A percentile compares a stretch with the other conserved stretches of the same genome.
These are phyloP conservation scores for Hassar affinis DNA, from an alignment of 2,113 vertebrate species.

Conservation along the genomic window DNA sequence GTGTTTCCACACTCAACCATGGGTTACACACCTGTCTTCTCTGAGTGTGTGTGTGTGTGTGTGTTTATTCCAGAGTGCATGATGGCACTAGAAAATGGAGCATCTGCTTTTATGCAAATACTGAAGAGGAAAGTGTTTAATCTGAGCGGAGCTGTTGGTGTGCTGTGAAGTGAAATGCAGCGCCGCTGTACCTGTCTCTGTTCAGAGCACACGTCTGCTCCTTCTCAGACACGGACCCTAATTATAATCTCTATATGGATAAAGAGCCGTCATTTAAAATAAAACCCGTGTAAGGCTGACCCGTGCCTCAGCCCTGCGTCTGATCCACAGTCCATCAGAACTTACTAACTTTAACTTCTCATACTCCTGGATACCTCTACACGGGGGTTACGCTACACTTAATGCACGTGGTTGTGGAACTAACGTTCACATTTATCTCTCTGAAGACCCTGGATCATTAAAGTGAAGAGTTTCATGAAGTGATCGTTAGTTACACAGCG, in stretches of 20 bases:
- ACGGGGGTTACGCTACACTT: neutral
- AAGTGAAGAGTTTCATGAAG: too few relatives aligned
- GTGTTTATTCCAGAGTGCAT: conserved; percentile 1
- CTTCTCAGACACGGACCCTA: neutral
- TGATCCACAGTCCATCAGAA: neutral
- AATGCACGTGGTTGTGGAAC: too few relatives aligned
- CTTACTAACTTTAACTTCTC: neutral
- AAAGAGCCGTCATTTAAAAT: neutral
- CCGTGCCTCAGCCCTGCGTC: neutral
- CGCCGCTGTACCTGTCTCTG: neutral
- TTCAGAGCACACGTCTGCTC: neutral
- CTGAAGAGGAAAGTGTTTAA: neutral
- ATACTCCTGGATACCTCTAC: neutral
- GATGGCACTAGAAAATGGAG: neutral
- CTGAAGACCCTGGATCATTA: neutral
- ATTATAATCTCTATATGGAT: neutral
- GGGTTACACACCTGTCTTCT: neutral
- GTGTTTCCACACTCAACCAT: neutral
- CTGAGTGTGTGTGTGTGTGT: neutral
- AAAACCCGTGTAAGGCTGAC: neutral
- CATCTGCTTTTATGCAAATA: neutral
- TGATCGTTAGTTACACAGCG: too few relatives aligned
- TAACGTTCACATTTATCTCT: too few relatives aligned
- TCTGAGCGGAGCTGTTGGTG: neutral
- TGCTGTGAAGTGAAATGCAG: neutral